These are phyloP conservation scores for Cossypha caffra DNA, from an alignment of 2,797 vertebrate species.

Conservation along the genomic window DNA sequence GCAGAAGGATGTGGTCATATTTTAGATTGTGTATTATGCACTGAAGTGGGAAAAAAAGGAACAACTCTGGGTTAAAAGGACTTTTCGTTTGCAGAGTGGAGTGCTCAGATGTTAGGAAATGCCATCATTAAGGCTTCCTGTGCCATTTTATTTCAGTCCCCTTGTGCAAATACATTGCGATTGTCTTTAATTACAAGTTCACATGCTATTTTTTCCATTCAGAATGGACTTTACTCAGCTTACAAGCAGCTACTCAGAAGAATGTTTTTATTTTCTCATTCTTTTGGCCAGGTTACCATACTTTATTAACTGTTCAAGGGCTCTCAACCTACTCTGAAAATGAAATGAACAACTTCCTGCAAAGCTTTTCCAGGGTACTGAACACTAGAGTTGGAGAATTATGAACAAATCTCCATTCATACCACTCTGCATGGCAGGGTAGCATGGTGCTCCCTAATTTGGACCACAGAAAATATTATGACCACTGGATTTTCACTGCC, in stretches of 20 bases:
- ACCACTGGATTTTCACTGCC: not conserved
- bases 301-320: not conserved
- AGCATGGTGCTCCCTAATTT: not conserved
- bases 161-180: not conserved
- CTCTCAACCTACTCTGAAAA: not conserved
- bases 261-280: slow-evolving; percentile 1
- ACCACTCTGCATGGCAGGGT: not conserved
- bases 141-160: not conserved
- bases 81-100: not conserved
- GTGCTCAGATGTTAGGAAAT: not conserved
- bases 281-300: not conserved
- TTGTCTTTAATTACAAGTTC: slow-evolving; percentile 23
- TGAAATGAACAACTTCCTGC: not conserved
- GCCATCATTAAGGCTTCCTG: slow-evolving; percentile 10
- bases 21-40: not conserved
- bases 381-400: not conserved
- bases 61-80: not conserved
- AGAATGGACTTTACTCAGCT: not conserved
- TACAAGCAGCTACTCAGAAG: not conserved
- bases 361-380: not conserved
- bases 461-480: not conserved
- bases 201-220: not conserved
- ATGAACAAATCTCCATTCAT: not conserved
- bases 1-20: not conserved
- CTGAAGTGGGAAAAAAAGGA: not conserved